These are phyloP conservation scores for Cynoglossus semilaevis DNA, from an alignment of 2,113 vertebrate species.

Conservation along the genomic window DNA sequence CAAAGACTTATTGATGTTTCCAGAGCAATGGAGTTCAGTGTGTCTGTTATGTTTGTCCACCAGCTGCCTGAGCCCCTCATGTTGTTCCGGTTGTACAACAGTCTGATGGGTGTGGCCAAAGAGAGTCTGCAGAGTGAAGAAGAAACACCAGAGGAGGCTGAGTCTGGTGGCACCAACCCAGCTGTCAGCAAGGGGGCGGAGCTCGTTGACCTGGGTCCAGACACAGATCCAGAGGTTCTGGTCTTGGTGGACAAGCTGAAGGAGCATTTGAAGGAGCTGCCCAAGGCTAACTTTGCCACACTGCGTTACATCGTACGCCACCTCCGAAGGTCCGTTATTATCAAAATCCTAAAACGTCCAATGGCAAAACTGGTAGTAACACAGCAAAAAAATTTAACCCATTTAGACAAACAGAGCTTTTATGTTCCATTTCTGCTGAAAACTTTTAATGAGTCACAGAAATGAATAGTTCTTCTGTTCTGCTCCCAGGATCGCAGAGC, in stretches of 20 bases:
- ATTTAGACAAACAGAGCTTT: neutral
- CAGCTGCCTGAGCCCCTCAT: conserved; percentile 94
- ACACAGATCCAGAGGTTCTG: conserved; percentile 73
- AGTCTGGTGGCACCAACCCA: conserved; percentile 9
- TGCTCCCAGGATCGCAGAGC: conserved; percentile 84
- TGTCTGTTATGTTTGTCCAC: neutral
- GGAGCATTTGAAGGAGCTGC: conserved; percentile 83
- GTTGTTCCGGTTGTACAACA: conserved; percentile 88
- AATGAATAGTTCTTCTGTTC: neutral
- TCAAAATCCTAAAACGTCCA: too few relatives aligned
- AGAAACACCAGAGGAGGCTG: conserved; percentile 45
- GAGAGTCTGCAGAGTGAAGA: conserved; percentile 82
- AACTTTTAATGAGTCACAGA: rapidly evolving
- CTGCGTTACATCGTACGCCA: conserved; percentile 86
- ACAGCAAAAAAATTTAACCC: too few relatives aligned
- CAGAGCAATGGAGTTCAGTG: neutral
- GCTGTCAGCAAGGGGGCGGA: conserved; percentile 62
- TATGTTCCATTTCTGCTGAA: too few relatives aligned
- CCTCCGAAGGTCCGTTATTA: conserved; percentile 81
- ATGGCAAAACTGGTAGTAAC: too few relatives aligned
- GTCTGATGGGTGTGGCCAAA: conserved; percentile 92
- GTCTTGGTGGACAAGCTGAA: conserved; percentile 80
- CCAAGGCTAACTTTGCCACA: conserved; percentile 79
- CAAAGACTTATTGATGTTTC: neutral
- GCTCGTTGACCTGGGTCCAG: conserved; percentile 72